Evolutionary conservation across 2,888 invertebrate species (phyloP).

Genomic region (Sesia bembeciformis): DNA sequence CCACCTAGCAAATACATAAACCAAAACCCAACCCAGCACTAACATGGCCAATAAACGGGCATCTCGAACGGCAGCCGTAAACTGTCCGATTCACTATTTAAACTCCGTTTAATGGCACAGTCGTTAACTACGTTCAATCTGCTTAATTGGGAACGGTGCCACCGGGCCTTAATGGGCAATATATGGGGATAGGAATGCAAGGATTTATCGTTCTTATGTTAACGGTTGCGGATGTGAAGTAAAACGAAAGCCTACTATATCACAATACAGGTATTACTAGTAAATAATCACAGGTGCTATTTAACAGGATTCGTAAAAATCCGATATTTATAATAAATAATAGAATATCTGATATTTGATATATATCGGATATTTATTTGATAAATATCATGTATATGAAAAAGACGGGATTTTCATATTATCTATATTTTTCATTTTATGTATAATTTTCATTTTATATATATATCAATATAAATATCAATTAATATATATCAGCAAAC

Average conservation of each 20-base stretch:
- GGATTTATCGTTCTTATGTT: conserved; percentile 10
- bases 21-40: conserved; percentile 1
- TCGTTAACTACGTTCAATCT: conserved; percentile 63
- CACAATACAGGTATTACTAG: no score
- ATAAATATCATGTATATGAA: no score
- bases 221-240: conserved; percentile 7
- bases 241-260: neutral
- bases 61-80: conserved; percentile 47
- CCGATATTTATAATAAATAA: no score
- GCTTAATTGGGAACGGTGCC: conserved; percentile 65
- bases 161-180: conserved; percentile 41
- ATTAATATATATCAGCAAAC: no score
- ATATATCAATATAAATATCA: no score
- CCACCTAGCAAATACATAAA: neutral
- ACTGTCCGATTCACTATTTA: conserved; percentile 64
- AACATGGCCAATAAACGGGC: conserved; percentile 33
- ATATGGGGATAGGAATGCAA: conserved; percentile 20
- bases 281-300: no score
- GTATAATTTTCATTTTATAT: no score
- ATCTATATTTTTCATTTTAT: no score
- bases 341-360: no score
- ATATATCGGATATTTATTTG: no score
- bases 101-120: conserved; percentile 50
- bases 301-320: no score
- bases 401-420: no score